Conservation (phyloP, 2,797 vertebrate species). For the Adrianichthys oophorus region DNA sequence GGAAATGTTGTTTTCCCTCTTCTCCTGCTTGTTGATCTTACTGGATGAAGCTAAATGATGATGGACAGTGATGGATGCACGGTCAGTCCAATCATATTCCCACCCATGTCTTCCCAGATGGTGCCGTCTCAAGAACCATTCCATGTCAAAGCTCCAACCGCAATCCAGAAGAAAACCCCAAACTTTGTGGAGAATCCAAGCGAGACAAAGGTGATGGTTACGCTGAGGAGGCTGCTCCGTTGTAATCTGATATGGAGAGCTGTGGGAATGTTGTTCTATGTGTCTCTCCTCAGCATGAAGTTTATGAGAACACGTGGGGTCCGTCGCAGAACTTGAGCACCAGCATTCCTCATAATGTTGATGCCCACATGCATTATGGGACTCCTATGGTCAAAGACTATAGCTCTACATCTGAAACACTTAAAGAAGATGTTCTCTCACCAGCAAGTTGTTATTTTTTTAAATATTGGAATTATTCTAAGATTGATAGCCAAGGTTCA, state of each 20-base stretch:
- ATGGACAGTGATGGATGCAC: neutral
- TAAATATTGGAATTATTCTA: too few relatives aligned
- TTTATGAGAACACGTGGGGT: conserved; percentile 10
- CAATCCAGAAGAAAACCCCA: too few relatives aligned
- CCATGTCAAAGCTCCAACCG: too few relatives aligned
- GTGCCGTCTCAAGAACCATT: too few relatives aligned
- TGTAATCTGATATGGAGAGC: conserved; percentile 17
- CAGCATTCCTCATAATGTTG: conserved; percentile 50
- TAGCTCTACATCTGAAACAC: too few relatives aligned
- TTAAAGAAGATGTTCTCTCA: too few relatives aligned
- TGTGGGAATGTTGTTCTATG: conserved; percentile 10
- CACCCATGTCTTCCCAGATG: too few relatives aligned
- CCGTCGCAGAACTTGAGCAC: conserved; percentile 25
- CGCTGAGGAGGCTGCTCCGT: conserved; percentile 17
- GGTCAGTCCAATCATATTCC: too few relatives aligned
- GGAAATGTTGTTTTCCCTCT: too few relatives aligned
- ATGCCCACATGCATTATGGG: conserved; percentile 54
- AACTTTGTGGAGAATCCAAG: neutral
- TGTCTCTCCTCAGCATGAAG: conserved; percentile 20
- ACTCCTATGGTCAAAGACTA: conserved; percentile 1
- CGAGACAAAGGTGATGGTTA: conserved; percentile 11
- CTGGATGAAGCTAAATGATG: neutral
- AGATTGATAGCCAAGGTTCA: too few relatives aligned
- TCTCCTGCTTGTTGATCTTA: neutral
- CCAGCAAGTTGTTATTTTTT: too few relatives aligned